phyloP scores from a whole-genome alignment of 1,140 invertebrate species.

The Eufriesea mexicana region DNA sequence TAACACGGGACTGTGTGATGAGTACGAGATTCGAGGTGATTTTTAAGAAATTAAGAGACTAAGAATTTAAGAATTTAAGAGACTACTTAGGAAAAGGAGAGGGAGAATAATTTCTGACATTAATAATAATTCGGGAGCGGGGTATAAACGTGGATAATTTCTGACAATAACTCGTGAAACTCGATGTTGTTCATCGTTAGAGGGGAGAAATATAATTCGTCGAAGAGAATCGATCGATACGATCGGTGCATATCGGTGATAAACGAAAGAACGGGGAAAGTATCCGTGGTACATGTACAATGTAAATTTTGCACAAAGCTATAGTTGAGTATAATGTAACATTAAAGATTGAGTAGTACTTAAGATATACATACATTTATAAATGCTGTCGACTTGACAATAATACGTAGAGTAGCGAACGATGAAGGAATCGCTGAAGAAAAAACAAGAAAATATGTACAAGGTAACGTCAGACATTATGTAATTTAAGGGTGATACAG shows the following conservation, averaged over 20 bases:
- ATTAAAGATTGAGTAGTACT: conserved; percentile 69
- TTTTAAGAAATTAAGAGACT: conserved; percentile 20
- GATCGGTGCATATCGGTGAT: conserved; percentile 6
- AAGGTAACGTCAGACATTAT: conserved; percentile 63
- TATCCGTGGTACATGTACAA: conserved; percentile 65
- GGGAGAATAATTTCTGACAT: conserved; percentile 56
- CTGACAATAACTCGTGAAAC: conserved; percentile 67
- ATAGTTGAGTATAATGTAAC: conserved; percentile 73
- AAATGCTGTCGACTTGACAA: conserved; percentile 82
- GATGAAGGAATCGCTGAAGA: conserved; percentile 43
- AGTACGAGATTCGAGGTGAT: conserved; percentile 43
- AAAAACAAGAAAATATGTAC: conserved; percentile 47
- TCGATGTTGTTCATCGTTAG: conserved; percentile 35
- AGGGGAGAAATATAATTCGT: neutral
- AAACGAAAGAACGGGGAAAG: conserved; percentile 14
- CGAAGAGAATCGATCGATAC: conserved; percentile 19
- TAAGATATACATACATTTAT: conserved; percentile 77
- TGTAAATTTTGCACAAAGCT: conserved; percentile 81
- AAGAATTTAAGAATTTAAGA: conserved; percentile 40
- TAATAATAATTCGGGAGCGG: conserved; percentile 47
- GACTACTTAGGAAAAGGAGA: conserved; percentile 18
- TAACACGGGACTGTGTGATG: conserved; percentile 32
- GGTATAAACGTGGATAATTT: conserved; percentile 32
- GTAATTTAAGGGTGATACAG: conserved; percentile 64
- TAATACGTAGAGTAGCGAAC: conserved; percentile 75